Percentiles rank a stretch among this genome's conserved stretches.
Conservation (phyloP, 2,888 invertebrate species). For the Andrena fulva region DNA sequence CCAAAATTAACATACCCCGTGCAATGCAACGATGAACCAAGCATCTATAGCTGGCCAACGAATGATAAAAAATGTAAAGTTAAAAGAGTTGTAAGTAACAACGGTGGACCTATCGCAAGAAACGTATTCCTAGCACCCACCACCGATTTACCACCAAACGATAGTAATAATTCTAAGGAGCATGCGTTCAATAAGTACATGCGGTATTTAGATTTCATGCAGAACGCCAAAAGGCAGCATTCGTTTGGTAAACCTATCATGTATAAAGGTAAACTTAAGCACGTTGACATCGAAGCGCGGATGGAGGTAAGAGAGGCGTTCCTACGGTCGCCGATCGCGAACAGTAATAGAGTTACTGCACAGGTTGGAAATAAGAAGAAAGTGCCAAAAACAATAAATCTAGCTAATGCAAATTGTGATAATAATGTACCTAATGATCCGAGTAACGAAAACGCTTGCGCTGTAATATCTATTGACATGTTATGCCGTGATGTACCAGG, state of each 20-base stretch:
- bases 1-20: constrained; percentile 33
- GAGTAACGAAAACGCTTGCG: too few relatives aligned
- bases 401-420: too few relatives aligned
- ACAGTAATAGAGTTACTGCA: too few relatives aligned
- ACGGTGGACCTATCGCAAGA: background rate
- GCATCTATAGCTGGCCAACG: too few relatives aligned
- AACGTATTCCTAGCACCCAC: background rate
- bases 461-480: too few relatives aligned
- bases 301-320: too few relatives aligned
- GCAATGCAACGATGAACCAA: background rate
- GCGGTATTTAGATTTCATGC: background rate
- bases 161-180: background rate
- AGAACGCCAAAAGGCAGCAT: background rate
- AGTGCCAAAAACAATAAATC: too few relatives aligned
- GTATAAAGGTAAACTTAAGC: background rate
- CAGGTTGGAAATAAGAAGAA: too few relatives aligned
- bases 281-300: too few relatives aligned
- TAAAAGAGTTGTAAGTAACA: background rate
- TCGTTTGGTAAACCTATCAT: background rate
- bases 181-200: constrained; percentile 15
- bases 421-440: too few relatives aligned
- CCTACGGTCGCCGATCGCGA: too few relatives aligned
- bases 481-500: too few relatives aligned
- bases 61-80: background rate
- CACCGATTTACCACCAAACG: background rate